A percentile compares a stretch with the other conserved stretches of the same genome.
Evolutionary conservation across 2,888 invertebrate species (phyloP).

Genomic region (Seira sanloemensis): DNA sequence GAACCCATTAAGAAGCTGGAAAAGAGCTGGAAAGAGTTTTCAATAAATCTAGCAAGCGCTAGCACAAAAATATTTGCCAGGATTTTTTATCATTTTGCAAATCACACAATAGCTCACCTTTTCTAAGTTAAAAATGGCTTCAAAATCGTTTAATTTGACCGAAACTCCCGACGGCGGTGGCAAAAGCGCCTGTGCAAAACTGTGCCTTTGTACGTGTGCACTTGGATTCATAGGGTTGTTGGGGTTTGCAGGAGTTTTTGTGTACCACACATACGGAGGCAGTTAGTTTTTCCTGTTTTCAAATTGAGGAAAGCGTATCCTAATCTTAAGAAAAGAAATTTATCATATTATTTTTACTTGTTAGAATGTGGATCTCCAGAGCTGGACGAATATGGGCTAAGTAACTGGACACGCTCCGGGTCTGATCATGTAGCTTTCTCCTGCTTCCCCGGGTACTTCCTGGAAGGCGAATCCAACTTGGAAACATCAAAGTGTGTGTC

Average conservation of each 20-base stretch:
- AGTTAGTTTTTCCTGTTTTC: neutral
- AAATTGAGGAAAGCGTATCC: neutral
- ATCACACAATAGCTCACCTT: neutral
- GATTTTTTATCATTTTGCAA: neutral
- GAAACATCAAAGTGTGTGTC: slow-evolving; percentile 61
- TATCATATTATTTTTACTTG: neutral
- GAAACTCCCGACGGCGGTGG: slow-evolving; percentile 55
- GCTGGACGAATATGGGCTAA: slow-evolving; percentile 68
- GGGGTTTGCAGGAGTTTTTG: neutral
- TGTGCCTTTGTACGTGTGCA: slow-evolving; percentile 44
- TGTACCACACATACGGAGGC: neutral
- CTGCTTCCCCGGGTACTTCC: slow-evolving; percentile 70
- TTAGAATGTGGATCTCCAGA: slow-evolving; percentile 66
- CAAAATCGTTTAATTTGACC: slow-evolving; percentile 66
- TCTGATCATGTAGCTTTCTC: slow-evolving; percentile 63
- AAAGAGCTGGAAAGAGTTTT: too few species aligned
- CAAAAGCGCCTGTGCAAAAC: slow-evolving; percentile 55
- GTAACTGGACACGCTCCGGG: slow-evolving; percentile 64
- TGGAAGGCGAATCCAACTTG: slow-evolving; percentile 60
- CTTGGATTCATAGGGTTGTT: slow-evolving; percentile 52
- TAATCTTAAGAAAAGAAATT: neutral
- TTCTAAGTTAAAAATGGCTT: slow-evolving; percentile 60
- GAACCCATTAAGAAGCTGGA: too few species aligned
- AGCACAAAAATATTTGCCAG: too few species aligned
- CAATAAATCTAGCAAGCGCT: too few species aligned